phyloP scores from a whole-genome alignment of 2,113 vertebrate genomes.

The Toxotes chatareus region DNA sequence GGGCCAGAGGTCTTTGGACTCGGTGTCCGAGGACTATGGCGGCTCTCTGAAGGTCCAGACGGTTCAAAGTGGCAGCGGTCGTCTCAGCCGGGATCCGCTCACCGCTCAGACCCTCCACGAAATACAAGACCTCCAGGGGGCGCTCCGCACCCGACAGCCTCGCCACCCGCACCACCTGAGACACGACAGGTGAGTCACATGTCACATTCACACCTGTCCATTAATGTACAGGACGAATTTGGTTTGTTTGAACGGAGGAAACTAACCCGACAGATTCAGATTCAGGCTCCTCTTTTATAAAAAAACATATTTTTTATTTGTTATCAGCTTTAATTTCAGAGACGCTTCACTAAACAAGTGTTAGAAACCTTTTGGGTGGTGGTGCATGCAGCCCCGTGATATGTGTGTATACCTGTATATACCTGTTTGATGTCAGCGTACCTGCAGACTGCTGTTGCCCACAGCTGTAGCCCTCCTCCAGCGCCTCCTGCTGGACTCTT shows the following conservation, averaged over 20 bases:
- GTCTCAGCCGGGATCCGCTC: slow-evolving; percentile 87
- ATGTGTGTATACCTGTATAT: not conserved
- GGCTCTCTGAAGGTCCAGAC: slow-evolving; percentile 92
- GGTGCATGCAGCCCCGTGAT: not conserved
- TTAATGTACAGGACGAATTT: no score
- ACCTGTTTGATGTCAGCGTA: slow-evolving; percentile 59
- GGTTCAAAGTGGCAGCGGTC: slow-evolving; percentile 91
- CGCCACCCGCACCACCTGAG: slow-evolving; percentile 92
- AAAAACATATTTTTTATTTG: no score
- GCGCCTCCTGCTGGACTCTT: slow-evolving; percentile 82
- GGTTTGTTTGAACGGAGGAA: no score
- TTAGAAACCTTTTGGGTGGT: no score
- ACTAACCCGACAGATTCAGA: no score
- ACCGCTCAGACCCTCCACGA: slow-evolving; percentile 92
- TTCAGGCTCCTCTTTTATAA: no score
- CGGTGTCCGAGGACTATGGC: slow-evolving; percentile 95
- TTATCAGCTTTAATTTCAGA: no score
- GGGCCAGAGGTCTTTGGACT: slow-evolving; percentile 90
- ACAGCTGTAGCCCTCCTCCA: slow-evolving; percentile 90
- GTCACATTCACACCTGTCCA: not conserved
- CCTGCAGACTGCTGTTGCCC: slow-evolving; percentile 92
- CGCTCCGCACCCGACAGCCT: slow-evolving; percentile 86
- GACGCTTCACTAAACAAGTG: no score
- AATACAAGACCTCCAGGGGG: slow-evolving; percentile 93
- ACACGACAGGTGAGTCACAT: not conserved